Percentiles rank a stretch among this genome's conserved stretches.
phyloP scores from a whole-genome alignment of 2,888 invertebrate species.

The Melangyna quadrimaculata region DNA sequence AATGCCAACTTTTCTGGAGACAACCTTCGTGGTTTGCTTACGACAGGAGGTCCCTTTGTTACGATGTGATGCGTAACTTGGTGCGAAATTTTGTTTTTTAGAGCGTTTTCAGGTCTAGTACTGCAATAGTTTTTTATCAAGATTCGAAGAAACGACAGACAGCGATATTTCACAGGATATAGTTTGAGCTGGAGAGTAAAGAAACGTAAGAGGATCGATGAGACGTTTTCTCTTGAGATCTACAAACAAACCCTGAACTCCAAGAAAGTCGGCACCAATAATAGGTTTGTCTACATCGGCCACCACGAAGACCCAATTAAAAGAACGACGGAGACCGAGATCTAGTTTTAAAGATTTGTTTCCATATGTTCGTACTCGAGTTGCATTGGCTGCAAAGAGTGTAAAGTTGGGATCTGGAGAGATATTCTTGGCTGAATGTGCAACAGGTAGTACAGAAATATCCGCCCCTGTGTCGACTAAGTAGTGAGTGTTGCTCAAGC shows the following conservation, averaged over 20 bases:
- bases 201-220: slow-evolving; percentile 28
- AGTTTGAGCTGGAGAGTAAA: not conserved
- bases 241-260: slow-evolving; percentile 30
- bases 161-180: not conserved
- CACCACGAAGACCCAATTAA: slow-evolving; percentile 69
- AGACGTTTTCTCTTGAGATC: slow-evolving; percentile 40
- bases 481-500: not conserved
- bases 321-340: slow-evolving; percentile 66
- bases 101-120: too few relatives aligned
- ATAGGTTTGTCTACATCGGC: slow-evolving; percentile 72
- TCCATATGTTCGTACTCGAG: slow-evolving; percentile 55
- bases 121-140: too few relatives aligned
- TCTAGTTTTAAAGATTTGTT: slow-evolving; percentile 43
- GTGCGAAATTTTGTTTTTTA: not conserved
- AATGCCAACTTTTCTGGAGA: slow-evolving; percentile 38
- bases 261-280: slow-evolving; percentile 70
- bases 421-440: not conserved
- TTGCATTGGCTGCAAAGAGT: slow-evolving; percentile 60
- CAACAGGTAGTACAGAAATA: slow-evolving; percentile 41
- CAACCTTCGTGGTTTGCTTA: slow-evolving; percentile 39
- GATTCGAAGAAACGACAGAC: not conserved
- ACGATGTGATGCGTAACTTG: slow-evolving; percentile 52
- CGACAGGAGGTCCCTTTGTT: slow-evolving; percentile 51
- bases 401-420: not conserved
- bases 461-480: too few relatives aligned